phyloP scores from a whole-genome alignment of 2,888 invertebrate species.

The Ormyrus labotus region DNA sequence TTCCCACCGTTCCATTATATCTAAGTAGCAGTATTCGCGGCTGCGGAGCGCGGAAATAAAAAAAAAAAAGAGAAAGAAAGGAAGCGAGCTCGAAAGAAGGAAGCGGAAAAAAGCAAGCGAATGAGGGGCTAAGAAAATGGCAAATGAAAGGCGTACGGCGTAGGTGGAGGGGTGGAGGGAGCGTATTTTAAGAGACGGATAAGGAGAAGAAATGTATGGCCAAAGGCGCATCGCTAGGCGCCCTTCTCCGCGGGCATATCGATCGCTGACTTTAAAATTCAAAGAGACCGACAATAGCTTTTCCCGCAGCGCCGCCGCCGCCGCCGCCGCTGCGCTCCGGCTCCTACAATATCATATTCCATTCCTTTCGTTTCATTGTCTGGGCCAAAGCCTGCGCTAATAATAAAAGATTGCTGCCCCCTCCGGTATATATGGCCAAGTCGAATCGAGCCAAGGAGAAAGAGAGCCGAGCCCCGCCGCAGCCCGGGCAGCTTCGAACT shows the following conservation, averaged over 20 bases:
- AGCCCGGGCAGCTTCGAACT: constrained; percentile 63
- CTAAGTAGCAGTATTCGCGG: not conserved
- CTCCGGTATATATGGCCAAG: constrained; percentile 14
- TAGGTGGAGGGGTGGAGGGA: constrained; percentile 44
- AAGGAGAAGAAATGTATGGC: constrained; percentile 67
- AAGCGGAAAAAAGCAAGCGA: constrained; percentile 29
- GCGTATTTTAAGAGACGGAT: constrained; percentile 56
- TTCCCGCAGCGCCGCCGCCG: constrained; percentile 59
- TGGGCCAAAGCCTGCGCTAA: constrained; percentile 75
- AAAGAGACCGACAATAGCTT: constrained; percentile 76
- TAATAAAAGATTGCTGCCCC: constrained; percentile 75
- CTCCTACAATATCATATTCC: constrained; percentile 75
- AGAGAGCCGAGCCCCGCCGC: constrained; percentile 40
- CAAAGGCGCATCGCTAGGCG: constrained; percentile 72
- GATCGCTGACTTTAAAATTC: constrained; percentile 75
- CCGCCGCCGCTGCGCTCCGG: constrained; percentile 33
- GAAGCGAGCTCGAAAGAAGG: not conserved
- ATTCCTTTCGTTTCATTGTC: constrained; percentile 76
- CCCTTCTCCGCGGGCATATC: constrained; percentile 32
- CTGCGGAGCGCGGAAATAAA: constrained; percentile 14
- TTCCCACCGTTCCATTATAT: constrained; percentile 37
- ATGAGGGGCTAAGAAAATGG: constrained; percentile 45
- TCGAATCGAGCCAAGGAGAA: constrained; percentile 39
- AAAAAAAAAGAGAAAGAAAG: not conserved
- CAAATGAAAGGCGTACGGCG: constrained; percentile 54